These are phyloP conservation scores for Drosophila rhopaloa DNA, from an alignment of 1,140 invertebrate species.

Conservation along the genomic window DNA sequence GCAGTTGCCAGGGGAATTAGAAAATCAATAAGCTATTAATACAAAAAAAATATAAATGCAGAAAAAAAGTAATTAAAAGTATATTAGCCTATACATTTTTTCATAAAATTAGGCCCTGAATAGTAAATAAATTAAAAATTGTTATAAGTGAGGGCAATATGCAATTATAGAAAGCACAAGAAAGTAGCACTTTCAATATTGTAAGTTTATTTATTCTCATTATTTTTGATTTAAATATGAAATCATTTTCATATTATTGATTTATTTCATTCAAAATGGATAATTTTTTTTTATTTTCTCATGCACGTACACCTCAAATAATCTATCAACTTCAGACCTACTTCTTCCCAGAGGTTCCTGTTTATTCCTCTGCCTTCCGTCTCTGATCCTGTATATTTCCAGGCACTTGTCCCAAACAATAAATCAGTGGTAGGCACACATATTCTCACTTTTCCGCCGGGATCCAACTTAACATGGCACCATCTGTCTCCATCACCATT, in stretches of 20 bases:
- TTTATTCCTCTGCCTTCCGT: slow-evolving; percentile 2
- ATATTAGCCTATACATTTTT: too few species aligned
- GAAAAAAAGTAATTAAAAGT: too few species aligned
- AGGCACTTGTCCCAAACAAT: slow-evolving; percentile 56
- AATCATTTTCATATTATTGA: not conserved
- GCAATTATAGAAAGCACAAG: too few species aligned
- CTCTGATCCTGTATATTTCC: slow-evolving; percentile 18
- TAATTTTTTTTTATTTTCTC: slow-evolving; percentile 1
- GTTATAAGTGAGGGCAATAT: too few species aligned
- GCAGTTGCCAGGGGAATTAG: too few species aligned
- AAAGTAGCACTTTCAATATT: too few species aligned
- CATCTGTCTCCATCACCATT: slow-evolving; percentile 42
- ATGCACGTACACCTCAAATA: slow-evolving; percentile 14
- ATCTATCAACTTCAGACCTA: slow-evolving; percentile 19
- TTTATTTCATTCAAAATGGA: not conserved
- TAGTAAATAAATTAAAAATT: too few species aligned
- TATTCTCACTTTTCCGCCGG: slow-evolving; percentile 21
- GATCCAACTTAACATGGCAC: not conserved
- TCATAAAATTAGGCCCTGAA: too few species aligned
- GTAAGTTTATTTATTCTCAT: too few species aligned
- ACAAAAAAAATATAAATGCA: slow-evolving; percentile 1
- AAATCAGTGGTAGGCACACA: slow-evolving; percentile 55
- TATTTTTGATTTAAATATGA: too few species aligned
- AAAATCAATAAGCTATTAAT: too few species aligned
- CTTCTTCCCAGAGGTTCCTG: not conserved